Percentiles rank a stretch among this genome's conserved stretches.
Evolutionary conservation across 2,113 vertebrate genomes (phyloP).

Genomic region (Zeus faber): DNA sequence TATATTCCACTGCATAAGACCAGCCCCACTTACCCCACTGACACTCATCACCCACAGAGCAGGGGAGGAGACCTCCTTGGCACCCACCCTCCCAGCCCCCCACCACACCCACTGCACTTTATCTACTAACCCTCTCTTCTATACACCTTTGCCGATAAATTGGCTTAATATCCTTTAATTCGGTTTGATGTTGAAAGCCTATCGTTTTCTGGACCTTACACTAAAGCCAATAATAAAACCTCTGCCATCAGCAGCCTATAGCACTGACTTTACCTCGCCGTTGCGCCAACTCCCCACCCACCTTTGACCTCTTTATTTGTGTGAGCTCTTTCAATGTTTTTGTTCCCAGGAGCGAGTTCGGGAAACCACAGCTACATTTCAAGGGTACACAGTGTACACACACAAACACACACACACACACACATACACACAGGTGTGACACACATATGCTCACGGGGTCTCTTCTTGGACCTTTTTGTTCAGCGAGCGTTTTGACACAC

Average conservation of each 20-base stretch:
- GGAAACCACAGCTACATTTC: neutral
- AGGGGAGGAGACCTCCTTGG: constrained; percentile 59
- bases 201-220: too few species aligned
- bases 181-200: too few species aligned
- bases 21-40: constrained; percentile 64
- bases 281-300: neutral
- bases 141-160: too few species aligned
- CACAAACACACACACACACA: too few species aligned
- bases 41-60: constrained; percentile 65
- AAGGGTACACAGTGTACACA: too few species aligned
- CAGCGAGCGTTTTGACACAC: too few species aligned
- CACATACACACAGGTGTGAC: too few species aligned
- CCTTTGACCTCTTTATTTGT: neutral
- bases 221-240: too few species aligned
- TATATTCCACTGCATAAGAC: too few species aligned
- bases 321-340: neutral
- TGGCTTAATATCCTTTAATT: too few species aligned
- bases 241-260: neutral
- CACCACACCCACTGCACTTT: constrained; percentile 14
- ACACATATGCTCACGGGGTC: too few species aligned
- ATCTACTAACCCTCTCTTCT: neutral
- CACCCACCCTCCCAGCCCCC: constrained; percentile 6
- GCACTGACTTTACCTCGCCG: neutral
- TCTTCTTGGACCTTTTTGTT: too few species aligned
- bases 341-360: neutral